These are phyloP conservation scores for Laupala kohalensis DNA, from an alignment of 1,140 invertebrate genomes.

Conservation along the genomic window DNA sequence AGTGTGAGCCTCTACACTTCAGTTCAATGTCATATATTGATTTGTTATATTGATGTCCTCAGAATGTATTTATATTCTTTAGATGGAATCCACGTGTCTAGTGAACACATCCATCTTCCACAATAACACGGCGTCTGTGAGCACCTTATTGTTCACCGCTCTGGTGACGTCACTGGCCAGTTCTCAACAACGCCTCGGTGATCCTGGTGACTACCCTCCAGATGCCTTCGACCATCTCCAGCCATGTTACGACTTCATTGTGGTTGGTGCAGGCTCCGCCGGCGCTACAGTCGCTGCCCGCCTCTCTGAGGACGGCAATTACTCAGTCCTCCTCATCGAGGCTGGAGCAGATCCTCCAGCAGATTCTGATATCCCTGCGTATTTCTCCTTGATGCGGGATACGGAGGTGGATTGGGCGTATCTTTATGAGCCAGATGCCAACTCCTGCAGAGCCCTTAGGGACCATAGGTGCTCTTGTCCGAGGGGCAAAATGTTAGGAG, in stretches of 20 bases:
- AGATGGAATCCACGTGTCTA: too few relatives aligned
- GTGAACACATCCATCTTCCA: too few relatives aligned
- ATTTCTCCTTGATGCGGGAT: constrained; percentile 18
- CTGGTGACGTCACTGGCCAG: background rate
- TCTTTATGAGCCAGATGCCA: constrained; percentile 34
- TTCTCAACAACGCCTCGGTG: background rate
- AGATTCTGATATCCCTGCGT: background rate
- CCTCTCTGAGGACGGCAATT: constrained; percentile 31
- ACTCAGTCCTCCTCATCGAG: constrained; percentile 57
- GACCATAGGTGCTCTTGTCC: constrained; percentile 26
- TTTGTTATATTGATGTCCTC: too few relatives aligned
- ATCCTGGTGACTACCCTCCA: background rate
- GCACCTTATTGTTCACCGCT: background rate
- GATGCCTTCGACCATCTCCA: background rate
- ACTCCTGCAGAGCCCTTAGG: constrained; percentile 28
- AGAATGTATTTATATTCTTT: too few relatives aligned
- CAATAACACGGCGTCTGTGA: too few relatives aligned
- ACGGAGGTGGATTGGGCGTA: constrained; percentile 32
- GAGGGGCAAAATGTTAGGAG: constrained; percentile 22
- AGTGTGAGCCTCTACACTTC: too few relatives aligned
- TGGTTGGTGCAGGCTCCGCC: constrained; percentile 46
- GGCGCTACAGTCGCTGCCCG: constrained; percentile 49
- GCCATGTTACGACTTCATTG: constrained; percentile 37
- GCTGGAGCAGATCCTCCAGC: constrained; percentile 34
- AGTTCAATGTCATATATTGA: too few relatives aligned